A percentile compares a stretch with the other conserved stretches of the same genome.
Evolutionary conservation across 2,888 invertebrate species (phyloP).

Genomic region (Xylota sylvarum): DNA sequence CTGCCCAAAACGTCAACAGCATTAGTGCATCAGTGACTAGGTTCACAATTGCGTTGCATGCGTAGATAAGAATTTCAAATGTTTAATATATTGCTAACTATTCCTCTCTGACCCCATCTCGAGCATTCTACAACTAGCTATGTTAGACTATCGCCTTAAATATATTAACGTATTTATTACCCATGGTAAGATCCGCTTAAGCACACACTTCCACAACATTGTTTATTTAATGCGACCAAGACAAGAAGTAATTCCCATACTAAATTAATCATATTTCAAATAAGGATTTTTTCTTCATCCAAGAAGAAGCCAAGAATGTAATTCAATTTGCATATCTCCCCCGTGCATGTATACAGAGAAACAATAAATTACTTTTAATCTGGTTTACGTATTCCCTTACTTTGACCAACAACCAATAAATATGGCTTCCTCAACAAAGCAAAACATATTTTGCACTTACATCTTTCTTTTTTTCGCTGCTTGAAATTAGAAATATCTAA

Average conservation of each 20-base stretch:
- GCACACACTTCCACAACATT: no score
- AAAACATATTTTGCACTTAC: conserved; percentile 13
- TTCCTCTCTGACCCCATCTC: no score
- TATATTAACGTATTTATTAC: no score
- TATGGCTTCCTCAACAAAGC: conserved; percentile 25
- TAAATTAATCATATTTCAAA: conserved; percentile 4
- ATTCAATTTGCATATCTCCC: conserved; percentile 44
- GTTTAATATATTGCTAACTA: no score
- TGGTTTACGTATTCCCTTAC: conserved; percentile 12
- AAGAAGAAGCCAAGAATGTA: conserved; percentile 11
- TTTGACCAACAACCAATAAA: conserved; percentile 23
- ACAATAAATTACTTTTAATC: conserved; percentile 52
- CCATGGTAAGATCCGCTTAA: no score
- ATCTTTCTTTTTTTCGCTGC: background rate
- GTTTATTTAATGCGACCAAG: background rate
- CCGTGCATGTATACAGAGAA: background rate
- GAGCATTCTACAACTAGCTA: no score
- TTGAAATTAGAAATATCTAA: conserved; percentile 9
- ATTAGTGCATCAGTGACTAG: no score
- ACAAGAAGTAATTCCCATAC: background rate
- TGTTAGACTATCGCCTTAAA: no score
- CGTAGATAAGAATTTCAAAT: no score
- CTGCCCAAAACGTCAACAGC: no score
- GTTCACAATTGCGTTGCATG: no score
- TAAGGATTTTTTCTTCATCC: background rate